Evolutionary conservation across 2,113 vertebrate genomes (phyloP).

Genomic region (Myodes glareolus): DNA sequence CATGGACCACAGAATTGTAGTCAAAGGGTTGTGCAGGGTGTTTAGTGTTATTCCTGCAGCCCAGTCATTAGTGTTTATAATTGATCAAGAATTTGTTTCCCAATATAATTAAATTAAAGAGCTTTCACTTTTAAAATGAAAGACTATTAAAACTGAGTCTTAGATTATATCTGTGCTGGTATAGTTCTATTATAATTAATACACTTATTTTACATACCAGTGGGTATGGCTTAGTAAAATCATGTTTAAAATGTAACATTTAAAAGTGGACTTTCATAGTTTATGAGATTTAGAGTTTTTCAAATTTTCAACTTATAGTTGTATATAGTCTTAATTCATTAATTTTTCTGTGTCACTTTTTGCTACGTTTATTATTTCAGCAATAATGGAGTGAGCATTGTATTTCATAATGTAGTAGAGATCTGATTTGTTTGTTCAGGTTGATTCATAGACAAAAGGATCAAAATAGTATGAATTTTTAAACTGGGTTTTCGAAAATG

Average conservation of each 20-base stretch:
- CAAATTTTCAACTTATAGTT: not conserved
- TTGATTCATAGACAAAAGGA: slow-evolving; percentile 34
- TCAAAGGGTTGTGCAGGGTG: not conserved
- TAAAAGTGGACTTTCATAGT: slow-evolving; percentile 37
- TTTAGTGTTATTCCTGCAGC: not conserved
- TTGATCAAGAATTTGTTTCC: not conserved
- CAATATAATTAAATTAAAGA: slow-evolving; percentile 19
- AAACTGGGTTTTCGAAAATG: slow-evolving; percentile 35
- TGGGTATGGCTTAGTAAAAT: not conserved
- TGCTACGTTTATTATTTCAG: slow-evolving; percentile 7
- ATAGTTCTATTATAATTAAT: not conserved
- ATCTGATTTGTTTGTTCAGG: not conserved
- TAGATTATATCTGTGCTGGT: slow-evolving; percentile 3
- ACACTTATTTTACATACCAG: slow-evolving; percentile 53
- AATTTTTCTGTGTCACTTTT: not conserved
- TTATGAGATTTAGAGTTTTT: slow-evolving; percentile 26
- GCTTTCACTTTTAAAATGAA: slow-evolving; percentile 42
- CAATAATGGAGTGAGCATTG: not conserved
- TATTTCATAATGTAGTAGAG: slow-evolving; percentile 21
- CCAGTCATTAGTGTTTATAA: not conserved
- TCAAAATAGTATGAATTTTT: slow-evolving; percentile 29
- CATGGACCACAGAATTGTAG: not conserved
- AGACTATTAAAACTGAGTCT: not conserved
- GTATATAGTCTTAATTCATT: slow-evolving; percentile 9
- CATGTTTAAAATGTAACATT: slow-evolving; percentile 43